Evolutionary conservation across 2,797 vertebrate genomes (phyloP), one percentile per base, ranked within the genome.

Genomic region (Tympanoctomys barrerae): DNA sequence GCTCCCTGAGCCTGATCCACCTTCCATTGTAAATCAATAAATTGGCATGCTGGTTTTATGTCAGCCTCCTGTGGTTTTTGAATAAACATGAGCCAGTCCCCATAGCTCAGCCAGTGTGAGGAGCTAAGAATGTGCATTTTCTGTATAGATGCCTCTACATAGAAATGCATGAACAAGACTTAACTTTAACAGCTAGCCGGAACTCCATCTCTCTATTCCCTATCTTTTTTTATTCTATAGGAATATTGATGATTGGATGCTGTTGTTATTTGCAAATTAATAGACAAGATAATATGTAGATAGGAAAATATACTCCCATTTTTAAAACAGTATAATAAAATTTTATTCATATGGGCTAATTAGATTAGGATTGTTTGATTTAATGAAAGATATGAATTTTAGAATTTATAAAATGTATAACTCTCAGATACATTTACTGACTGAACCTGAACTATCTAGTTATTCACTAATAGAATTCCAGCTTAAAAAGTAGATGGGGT

Each of bases 21-120:
- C 73, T 96, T 85, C 94, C 84, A 39, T 2, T 93, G 82, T 90
- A 93, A 96, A 97, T 96, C 95, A 97, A 77, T 95, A 87, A 94
- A n/a, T 88, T 90, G 84, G 87, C 21, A 1, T 92, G 42, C 73
- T 96, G 91, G 78, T 64, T 95, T 91, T 73, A 94, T 81, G 82
- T 90, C 93, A 94, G 89, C 81, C 96, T 86, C 94, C 79, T 1
- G 52, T 52, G 87, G 66, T 14, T 95, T 95, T 95, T 86, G 57
- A 85, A 28, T 84, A 87, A 95, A 86, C 68, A 66, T 1, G 49
- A 79, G n/a, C 86, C 61, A 13, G 80, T 90, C 87, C 85, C 82
- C 78, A 4, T 90, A 70, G 94, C 73, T 90, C 62, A 42, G 36
- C 54, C n/a, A 13, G 61, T 42, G 61, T 62, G 31, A 89, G 46